A percentile compares a stretch with the other conserved stretches of the same genome.
These are phyloP conservation scores for Eupleurogrammus muticus DNA, from an alignment of 2,797 vertebrate species.

Conservation along the genomic window DNA sequence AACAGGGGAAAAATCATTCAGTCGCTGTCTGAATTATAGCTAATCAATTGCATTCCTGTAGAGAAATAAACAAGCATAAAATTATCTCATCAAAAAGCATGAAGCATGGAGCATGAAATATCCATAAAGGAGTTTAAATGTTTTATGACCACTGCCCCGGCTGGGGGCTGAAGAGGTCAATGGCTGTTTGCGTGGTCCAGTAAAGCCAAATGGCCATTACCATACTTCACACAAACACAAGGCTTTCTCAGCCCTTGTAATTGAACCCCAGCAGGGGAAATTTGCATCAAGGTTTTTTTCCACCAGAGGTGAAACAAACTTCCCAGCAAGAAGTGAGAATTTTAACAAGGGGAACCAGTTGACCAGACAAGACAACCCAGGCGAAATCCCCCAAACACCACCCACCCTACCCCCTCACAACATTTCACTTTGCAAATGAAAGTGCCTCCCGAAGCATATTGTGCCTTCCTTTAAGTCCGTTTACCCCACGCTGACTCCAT, in stretches of 20 bases:
- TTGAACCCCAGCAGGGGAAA: constrained; percentile 66
- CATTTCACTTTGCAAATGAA: constrained; percentile 78
- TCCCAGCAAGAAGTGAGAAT: constrained; percentile 61
- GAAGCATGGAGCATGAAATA: constrained; percentile 42
- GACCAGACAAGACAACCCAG: constrained; percentile 52
- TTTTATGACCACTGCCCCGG: constrained; percentile 62
- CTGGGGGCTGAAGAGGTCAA: constrained; percentile 62
- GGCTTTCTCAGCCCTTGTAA: constrained; percentile 67
- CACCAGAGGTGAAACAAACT: constrained; percentile 57
- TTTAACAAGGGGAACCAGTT: constrained; percentile 72
- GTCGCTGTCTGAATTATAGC: neutral
- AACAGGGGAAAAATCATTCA: constrained; percentile 7
- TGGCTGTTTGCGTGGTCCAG: constrained; percentile 63
- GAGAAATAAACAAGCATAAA: constrained; percentile 46
- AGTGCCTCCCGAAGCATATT: constrained; percentile 63
- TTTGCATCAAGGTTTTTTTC: constrained; percentile 62
- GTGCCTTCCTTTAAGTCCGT: constrained; percentile 60
- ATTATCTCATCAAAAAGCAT: constrained; percentile 32
- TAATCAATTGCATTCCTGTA: constrained; percentile 14
- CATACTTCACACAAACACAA: constrained; percentile 79
- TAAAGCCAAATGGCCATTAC: constrained; percentile 80
- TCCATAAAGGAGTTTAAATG: constrained; percentile 55
- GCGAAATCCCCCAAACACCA: constrained; percentile 20
- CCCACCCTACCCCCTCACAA: constrained; percentile 42
- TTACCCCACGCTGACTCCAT: constrained; percentile 81